Evolutionary conservation across 2,888 invertebrate genomes (phyloP), one percentile per base, ranked within the genome.

Genomic region (Thecophora atra): DNA sequence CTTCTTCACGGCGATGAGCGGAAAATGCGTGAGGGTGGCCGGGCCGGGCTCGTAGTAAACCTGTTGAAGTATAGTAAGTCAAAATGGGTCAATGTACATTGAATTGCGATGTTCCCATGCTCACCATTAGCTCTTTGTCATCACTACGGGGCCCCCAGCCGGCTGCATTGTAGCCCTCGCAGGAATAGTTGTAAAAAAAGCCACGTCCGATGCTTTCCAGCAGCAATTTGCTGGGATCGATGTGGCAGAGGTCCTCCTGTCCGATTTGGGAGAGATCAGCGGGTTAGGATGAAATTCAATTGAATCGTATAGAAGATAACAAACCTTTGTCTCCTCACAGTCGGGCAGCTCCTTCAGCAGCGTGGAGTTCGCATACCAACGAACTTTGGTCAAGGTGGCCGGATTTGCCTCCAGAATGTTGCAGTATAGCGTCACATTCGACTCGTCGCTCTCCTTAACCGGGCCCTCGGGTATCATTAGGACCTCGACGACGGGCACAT

Each of bases 161-260:
- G 13, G 96, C 96, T 17, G 91, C 90, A 87, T 97, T 97, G 85
- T 91, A 92, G 19, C 97, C 97, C 81, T 93, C 92, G 84, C 98
- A 98, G 0, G 96, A 94, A 87, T 97, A 98, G 87, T 97, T 97
- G 30, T 97, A 97, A 80, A 96, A 94, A 86, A 97, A 96, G 71
- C 92, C 92, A 83, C 95, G 91, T 5, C 92, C 93, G n/a, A 97
- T 94, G 77, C 92, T 92, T 80, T 95, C 93, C 37, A 97, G 89
- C 44, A 95, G 88, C 80, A 97, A 88, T 88, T 94, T 93, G 77
- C 93, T 94, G 0, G 95, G 95, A 84, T 96, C 95, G 80, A 95
- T 91, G 85, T 94, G 93, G 83, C 95, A 95, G 81, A 95, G 91
- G 17, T 92, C 88, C 79, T 89, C 89, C 82, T 84, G 71, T n/a